Base-by-base conservation (phyloP, 2,113 vertebrate species). In the Heloderma charlesbogerti region DNA sequence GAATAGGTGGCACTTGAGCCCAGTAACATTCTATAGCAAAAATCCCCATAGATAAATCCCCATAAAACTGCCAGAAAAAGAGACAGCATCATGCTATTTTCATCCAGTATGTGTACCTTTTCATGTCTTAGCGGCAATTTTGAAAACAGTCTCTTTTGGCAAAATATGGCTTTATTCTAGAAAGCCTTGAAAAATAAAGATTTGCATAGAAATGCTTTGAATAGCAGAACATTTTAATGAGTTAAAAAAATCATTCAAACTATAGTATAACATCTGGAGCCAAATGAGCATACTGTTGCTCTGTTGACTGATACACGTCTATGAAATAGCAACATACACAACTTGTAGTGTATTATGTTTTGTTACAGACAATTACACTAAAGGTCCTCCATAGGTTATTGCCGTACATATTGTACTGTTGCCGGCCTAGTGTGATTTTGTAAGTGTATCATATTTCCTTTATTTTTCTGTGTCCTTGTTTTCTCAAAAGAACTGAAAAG, bases 401-500 rank as follows among this genome's bases (percentile, higher is more conserved):
- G 1, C 40, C 13, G 51, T 71, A 31, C 29, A 9, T 80, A 15
- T 80, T 63, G n/a, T 29, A 34, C 16, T 45, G 25, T 16, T 81
- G 43, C 10, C 4, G 48, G 60, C 10, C 20, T 81, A 40, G 31
- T 75, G 45, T 57, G 22, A 71, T 34, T 43, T n/a, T 27, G 63
- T 77, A 54, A 57, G 10, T 69, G 16, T 45, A 29, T 34, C 6
- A 43, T 18, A 40, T 16, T 51, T 51, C 27, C 54, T 80, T 81
- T 72, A 16, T 69, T 84, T 57, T 69, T n/a, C 5, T 88, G 13
- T 91, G 29, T 75, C 51, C 13, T 5, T 78, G 25, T 29, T 20
- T 69, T 79, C 20, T 40, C 25, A 54, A 90, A 88, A 91, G 91
- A 57, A 57, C 72, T 91, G 81, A 84, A 45, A 71, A 91, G 91